phyloP scores from a whole-genome alignment of 2,113 vertebrate genomes.

The Gnathonemus longibarbis region DNA sequence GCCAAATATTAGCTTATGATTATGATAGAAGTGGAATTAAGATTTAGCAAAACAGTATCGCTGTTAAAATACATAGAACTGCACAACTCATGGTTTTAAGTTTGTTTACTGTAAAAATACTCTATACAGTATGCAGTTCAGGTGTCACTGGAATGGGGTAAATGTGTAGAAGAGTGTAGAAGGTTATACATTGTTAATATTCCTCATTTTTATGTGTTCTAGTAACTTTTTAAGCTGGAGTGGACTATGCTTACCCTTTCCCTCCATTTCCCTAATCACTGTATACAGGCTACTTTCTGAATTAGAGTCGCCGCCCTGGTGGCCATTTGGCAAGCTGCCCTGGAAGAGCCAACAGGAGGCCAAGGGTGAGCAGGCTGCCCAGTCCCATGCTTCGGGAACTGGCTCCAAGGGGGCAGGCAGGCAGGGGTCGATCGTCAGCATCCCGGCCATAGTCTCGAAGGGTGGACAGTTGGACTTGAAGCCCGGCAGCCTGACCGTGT shows the following conservation, averaged over 20 bases:
- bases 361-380: conserved; percentile 48
- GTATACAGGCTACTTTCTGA: conserved; percentile 72
- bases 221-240: neutral
- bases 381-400: conserved; percentile 34
- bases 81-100: no score
- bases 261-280: neutral
- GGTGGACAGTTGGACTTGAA: conserved; percentile 57
- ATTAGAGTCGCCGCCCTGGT: conserved; percentile 87
- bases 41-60: neutral
- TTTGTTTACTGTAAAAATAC: neutral
- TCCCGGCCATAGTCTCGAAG: conserved; percentile 74
- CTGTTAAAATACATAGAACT: neutral
- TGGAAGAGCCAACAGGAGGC: conserved; percentile 63
- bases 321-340: conserved; percentile 78
- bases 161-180: neutral
- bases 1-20: neutral
- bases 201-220: neutral
- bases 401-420: conserved; percentile 32
- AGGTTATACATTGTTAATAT: neutral
- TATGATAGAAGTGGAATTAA: neutral
- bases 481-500: conserved; percentile 67
- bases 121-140: neutral
- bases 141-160: neutral
- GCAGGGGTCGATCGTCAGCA: conserved; percentile 58
- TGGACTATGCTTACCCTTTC: neutral